Evolutionary conservation across 1,140 invertebrate species (phyloP).

Genomic region (Philopotamus ludificatus): DNA sequence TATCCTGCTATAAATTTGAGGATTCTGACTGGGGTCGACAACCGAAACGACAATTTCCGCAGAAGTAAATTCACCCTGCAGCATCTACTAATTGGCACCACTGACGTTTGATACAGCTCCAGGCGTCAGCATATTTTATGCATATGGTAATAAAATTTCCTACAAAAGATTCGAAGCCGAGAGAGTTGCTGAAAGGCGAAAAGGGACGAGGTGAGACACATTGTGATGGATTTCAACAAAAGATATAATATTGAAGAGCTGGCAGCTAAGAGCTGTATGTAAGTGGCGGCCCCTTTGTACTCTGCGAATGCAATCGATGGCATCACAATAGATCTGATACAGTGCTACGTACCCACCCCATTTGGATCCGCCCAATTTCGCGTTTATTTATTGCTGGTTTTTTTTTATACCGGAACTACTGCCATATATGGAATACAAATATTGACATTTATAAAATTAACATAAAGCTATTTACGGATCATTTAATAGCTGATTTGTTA

Average conservation of each 20-base stretch:
- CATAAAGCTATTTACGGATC: constrained; percentile 31
- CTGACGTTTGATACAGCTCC: too few relatives aligned
- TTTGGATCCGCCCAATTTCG: constrained; percentile 18
- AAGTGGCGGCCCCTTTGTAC: constrained; percentile 13
- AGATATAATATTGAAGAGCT: constrained; percentile 1
- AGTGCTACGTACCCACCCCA: too few relatives aligned
- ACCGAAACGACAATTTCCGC: constrained; percentile 5
- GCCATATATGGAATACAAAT: constrained; percentile 12
- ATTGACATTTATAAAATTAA: constrained; percentile 31
- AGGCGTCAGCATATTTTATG: neutral
- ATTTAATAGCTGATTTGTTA: constrained; percentile 32
- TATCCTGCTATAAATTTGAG: too few relatives aligned
- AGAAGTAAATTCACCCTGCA: neutral
- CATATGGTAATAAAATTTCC: neutral
- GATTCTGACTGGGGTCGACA: constrained; percentile 4
- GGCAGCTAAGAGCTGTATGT: too few relatives aligned
- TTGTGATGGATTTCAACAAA: constrained; percentile 8
- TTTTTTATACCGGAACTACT: constrained; percentile 10
- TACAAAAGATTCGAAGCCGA: neutral
- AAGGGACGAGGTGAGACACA: neutral
- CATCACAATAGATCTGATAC: constrained; percentile 4
- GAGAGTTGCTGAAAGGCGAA: neutral
- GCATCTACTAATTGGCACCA: neutral
- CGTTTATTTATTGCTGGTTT: constrained; percentile 21
- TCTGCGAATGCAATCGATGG: constrained; percentile 16